These are phyloP conservation scores for Chloroceryle amazona DNA, from an alignment of 2,797 vertebrate genomes.

Conservation along the genomic window DNA sequence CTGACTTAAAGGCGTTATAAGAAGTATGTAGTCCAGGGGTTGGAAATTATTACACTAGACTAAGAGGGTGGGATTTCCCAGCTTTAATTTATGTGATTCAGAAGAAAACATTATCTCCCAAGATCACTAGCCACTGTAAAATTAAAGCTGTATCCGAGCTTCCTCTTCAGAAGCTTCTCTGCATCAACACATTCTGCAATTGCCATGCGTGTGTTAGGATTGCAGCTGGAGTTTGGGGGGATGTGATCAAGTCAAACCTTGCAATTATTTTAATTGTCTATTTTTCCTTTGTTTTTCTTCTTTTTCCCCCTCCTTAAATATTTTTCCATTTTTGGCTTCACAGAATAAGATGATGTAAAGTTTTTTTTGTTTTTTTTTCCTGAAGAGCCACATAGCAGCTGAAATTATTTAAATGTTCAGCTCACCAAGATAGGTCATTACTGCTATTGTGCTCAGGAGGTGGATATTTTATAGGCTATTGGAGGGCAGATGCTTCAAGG, in stretches of 20 bases:
- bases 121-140: background rate
- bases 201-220: background rate
- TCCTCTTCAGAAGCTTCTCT: background rate
- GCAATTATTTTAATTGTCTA: background rate
- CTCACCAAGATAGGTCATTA: constrained; percentile 1
- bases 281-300: background rate
- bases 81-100: background rate
- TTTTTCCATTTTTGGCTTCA: background rate
- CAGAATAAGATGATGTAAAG: background rate
- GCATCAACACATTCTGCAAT: background rate
- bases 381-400: background rate
- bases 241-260: background rate
- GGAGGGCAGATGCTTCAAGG: constrained; percentile 1
- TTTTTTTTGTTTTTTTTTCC: background rate
- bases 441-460: background rate
- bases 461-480: background rate
- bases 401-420: constrained; percentile 8
- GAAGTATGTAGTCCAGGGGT: background rate
- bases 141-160: background rate
- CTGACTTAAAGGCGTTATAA: background rate
- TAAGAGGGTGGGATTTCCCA: background rate
- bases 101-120: background rate
- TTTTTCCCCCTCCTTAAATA: background rate
- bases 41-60: background rate
- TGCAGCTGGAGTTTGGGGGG: background rate